Evolutionary conservation across 2,113 vertebrate genomes (phyloP), one percentile per base, ranked within the genome.

Genomic region (Motacilla alba): DNA sequence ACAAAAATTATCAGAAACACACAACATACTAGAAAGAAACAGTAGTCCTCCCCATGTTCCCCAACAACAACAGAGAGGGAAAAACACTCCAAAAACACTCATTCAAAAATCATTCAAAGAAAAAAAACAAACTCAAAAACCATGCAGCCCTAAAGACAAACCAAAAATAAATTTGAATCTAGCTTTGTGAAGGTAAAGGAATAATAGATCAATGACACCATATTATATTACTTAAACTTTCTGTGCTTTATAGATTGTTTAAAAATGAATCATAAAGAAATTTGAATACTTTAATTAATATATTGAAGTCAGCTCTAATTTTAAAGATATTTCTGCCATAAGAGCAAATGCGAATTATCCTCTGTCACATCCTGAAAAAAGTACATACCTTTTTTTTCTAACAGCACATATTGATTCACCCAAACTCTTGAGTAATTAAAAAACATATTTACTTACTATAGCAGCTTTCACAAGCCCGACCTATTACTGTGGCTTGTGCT

Each of bases 401-500:
- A 43, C 5, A 49, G 10, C 30, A 18, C 11, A 31, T 50, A 63
- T 26, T 70, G 12, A 73, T 28, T 73, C 22, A 37, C 26, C 14
- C 27, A 66, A 20, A 85, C 3, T n/a, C 8, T 2, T 30, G 12
- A 55, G 23, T 47, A 39, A 74, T 23, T 44, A 24, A 52, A 63
- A 74, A 67, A 46, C 46, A 12, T 24, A 55, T 39, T 72, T 86
- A 98, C 99, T 99, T 97, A 99, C 99, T 98, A 10, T 99, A 99
- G 97, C 99, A 99, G 95, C 99, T 99, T 98, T 99, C 99, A 95
- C 99, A 99, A 92, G 99, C 99, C 52, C 99, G 97, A 43, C 99
- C 99, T n/a, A 98, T 96, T 47, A 99, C 95, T 2, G 98, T 86
- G 24, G 97, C 97, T 87, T 97, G 95, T 93, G 97, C 76, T 95